Conservation (phyloP, 2,113 vertebrate species). For the Globicephala melas region DNA sequence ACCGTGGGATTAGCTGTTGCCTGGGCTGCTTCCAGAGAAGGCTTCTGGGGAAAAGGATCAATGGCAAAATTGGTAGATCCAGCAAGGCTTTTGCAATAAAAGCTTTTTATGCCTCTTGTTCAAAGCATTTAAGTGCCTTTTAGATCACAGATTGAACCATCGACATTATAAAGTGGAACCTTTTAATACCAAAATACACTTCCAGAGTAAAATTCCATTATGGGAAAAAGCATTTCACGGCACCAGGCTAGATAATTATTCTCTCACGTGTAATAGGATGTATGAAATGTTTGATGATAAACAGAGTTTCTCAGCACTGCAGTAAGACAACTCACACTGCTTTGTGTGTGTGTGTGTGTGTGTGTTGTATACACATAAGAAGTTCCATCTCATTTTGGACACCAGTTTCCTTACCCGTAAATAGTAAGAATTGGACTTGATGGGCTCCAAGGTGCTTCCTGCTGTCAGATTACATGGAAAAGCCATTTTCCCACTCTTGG, state of each 20-base stretch:
- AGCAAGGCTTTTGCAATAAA: slow-evolving; percentile 84
- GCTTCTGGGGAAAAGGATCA: slow-evolving; percentile 82
- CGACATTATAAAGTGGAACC: slow-evolving; percentile 87
- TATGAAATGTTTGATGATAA: slow-evolving; percentile 87
- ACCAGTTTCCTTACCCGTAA: not conserved
- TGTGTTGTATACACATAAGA: not conserved
- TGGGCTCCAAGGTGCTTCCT: not conserved
- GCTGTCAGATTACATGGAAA: slow-evolving; percentile 28
- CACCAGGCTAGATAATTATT: slow-evolving; percentile 83
- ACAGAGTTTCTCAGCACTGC: slow-evolving; percentile 80
- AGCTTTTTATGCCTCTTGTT: slow-evolving; percentile 86
- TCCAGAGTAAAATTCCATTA: slow-evolving; percentile 86
- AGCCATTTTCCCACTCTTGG: not conserved
- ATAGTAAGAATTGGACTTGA: not conserved
- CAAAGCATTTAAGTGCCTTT: slow-evolving; percentile 88
- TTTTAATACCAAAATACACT: slow-evolving; percentile 88
- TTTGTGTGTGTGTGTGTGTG: not conserved
- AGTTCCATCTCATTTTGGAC: not conserved
- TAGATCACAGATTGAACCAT: slow-evolving; percentile 87
- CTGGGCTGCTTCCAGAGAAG: slow-evolving; percentile 78
- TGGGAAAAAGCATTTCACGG: slow-evolving; percentile 81
- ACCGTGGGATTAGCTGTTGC: slow-evolving; percentile 72
- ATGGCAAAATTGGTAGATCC: slow-evolving; percentile 83
- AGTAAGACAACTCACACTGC: slow-evolving; percentile 47
- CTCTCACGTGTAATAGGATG: slow-evolving; percentile 81